Conservation (phyloP, 2,888 invertebrate species). For the Seira sanloemensis region DNA sequence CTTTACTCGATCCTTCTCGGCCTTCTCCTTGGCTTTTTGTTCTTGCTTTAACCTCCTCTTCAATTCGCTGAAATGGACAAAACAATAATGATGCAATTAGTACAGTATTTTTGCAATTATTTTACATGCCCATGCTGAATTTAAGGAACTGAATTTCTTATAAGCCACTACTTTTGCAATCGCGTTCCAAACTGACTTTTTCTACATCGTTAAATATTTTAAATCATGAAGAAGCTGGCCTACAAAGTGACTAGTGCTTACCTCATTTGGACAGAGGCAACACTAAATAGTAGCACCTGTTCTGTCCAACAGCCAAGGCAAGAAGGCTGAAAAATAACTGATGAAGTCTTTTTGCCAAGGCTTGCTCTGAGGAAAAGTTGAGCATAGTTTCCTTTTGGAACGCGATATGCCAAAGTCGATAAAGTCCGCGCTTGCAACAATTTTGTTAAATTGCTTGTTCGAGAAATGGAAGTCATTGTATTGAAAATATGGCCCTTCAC, state of each 20-base stretch:
- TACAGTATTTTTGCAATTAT: too few species aligned
- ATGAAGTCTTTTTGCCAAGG: slow-evolving; percentile 7
- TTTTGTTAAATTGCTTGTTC: background rate
- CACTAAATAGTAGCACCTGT: slow-evolving; percentile 62
- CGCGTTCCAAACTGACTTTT: background rate
- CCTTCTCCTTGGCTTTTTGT: slow-evolving; percentile 94
- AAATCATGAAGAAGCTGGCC: background rate
- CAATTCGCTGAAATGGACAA: slow-evolving; percentile 91
- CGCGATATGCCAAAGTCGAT: background rate
- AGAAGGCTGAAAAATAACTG: background rate
- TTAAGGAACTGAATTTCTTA: background rate
- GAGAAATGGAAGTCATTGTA: background rate
- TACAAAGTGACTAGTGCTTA: slow-evolving; percentile 45
- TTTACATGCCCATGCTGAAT: too few species aligned
- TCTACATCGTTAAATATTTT: background rate
- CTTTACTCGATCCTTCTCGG: slow-evolving; percentile 80
- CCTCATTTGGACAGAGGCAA: slow-evolving; percentile 68
- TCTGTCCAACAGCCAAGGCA: slow-evolving; percentile 61
- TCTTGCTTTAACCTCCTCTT: slow-evolving; percentile 94
- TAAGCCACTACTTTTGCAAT: background rate
- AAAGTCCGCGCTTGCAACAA: background rate
- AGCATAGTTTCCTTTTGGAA: slow-evolving; percentile 22
- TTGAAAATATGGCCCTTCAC: background rate
- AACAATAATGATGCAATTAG: too few species aligned
- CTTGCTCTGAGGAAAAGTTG: slow-evolving; percentile 45